Base-by-base conservation (phyloP, 2,888 invertebrate species). In the Aradus depressus region DNA sequence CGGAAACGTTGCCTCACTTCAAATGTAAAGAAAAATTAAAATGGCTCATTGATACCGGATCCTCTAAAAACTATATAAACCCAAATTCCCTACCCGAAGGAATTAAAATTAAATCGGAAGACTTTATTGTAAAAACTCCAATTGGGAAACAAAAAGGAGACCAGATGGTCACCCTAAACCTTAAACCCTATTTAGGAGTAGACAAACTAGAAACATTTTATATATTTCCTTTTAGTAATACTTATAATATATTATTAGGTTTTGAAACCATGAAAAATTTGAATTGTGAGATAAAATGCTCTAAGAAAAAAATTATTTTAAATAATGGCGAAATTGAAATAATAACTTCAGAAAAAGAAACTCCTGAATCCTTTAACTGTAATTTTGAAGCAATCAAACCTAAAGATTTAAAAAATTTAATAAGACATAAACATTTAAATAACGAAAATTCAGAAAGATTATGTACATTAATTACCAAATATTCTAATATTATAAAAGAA, bases 381-480 rank as follows among this genome's bases (percentile, higher is more conserved):
- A 35, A 35, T 35, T 16, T 35, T 5, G 35, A 35, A n/a, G 6
- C 6, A 6, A 35, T 6, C 6, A n/a, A 35, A n/a, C 10, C 10
- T 5, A 16, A 35, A 35, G 16, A 6, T 14, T 10, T n/a, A n/a
- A n/a, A n/a, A n/a, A n/a, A n/a, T n/a, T n/a, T 35, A 14, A 35
- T 48, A 23, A 37, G 39, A 25, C 23, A 35, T 2, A 37, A 42
- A 3, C 54, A 48, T 28, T 48, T 52, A 49, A 52, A 52, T n/a
- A 8, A 23, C 1, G 45, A 44, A 41, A 48, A 54, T 14, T 43
- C 38, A 21, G 3, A 10, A 12, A 23, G 18, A n/a, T 18, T 52
- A n/a, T 12, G 42, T 14, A 23, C 4, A 8, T 19, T 54, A 19
- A 12, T 50, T 12, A 10, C 23, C 26, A 21, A 51, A 10, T 54